Conservation (phyloP, 2,888 invertebrate genomes). For the Orchestes rusci region DNA sequence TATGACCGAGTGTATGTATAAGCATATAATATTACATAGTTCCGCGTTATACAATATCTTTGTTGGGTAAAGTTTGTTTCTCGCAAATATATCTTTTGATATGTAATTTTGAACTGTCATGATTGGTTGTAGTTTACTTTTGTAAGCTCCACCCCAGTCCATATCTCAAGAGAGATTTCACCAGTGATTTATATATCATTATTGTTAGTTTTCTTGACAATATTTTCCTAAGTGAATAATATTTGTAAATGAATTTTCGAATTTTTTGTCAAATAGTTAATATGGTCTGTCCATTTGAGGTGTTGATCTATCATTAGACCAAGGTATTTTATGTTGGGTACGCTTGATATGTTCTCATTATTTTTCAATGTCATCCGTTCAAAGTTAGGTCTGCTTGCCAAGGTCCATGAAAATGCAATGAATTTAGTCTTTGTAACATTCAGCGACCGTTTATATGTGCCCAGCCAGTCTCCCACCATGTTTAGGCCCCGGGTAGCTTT, state of each 20-base stretch:
- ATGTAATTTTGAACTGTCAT: neutral
- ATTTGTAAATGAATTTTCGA: neutral
- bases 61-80: neutral
- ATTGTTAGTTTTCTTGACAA: neutral
- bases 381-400: neutral
- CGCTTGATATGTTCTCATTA: neutral
- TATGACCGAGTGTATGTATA: neutral
- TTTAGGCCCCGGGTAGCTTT: neutral
- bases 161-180: neutral
- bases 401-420: neutral
- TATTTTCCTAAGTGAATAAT: neutral
- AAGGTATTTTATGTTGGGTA: neutral
- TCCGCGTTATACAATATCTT: neutral
- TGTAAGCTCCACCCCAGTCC: neutral
- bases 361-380: neutral
- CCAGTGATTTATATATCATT: neutral
- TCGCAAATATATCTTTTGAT: neutral
- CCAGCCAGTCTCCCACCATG: neutral
- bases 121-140: neutral
- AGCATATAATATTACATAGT: neutral
- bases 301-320: neutral
- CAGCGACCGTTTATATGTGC: neutral
- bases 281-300: neutral
- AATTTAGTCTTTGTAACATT: neutral
- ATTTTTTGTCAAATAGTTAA: neutral